phyloP scores from a whole-genome alignment of 2,113 vertebrate species.

The Malurus alboscapulatus region DNA sequence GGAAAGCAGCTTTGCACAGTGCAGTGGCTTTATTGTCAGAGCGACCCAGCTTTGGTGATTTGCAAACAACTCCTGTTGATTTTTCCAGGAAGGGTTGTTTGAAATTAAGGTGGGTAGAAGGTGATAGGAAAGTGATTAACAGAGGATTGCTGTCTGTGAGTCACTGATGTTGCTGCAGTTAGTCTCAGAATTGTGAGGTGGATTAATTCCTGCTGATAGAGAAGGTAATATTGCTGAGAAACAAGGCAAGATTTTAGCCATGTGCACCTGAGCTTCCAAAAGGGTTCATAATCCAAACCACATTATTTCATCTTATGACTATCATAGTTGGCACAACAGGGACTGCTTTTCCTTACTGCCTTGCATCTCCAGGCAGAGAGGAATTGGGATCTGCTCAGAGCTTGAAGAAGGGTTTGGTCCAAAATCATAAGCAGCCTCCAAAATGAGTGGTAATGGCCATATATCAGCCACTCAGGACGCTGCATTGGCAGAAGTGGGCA shows the following conservation, averaged over 20 bases:
- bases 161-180: background rate
- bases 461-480: fast-evolving
- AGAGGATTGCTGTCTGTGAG: background rate
- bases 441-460: background rate
- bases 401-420: background rate
- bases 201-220: background rate
- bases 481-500: background rate
- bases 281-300: background rate
- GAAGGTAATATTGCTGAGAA: background rate
- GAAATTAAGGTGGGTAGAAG: background rate
- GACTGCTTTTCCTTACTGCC: background rate
- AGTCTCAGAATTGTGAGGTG: background rate
- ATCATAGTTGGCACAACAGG: fast-evolving
- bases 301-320: background rate
- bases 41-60: background rate
- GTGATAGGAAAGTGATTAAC: background rate
- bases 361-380: background rate
- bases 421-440: background rate
- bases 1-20: background rate
- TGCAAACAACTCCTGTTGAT: background rate
- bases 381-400: background rate
- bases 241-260: background rate
- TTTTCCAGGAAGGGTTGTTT: slow-evolving; percentile 2
- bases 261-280: background rate
- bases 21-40: background rate